A percentile compares a stretch with the other conserved stretches of the same genome.
These are phyloP conservation scores for Euclidia mi DNA, from an alignment of 2,888 invertebrate species.

Conservation along the genomic window DNA sequence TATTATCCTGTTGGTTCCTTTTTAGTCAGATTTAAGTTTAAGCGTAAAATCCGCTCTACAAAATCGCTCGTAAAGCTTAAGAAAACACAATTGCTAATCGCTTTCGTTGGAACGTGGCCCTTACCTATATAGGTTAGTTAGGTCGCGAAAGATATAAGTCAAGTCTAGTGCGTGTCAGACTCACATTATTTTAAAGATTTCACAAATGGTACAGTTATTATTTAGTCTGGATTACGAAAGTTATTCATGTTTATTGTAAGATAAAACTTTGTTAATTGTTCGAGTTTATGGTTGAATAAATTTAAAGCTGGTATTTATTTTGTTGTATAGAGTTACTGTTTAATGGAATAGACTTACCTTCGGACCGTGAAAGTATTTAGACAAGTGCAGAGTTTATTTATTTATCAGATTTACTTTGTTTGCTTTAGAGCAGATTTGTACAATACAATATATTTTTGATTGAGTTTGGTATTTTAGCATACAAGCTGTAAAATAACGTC, in stretches of 20 bases:
- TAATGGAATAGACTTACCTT: too few relatives aligned
- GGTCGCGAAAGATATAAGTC: neutral
- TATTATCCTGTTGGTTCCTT: too few relatives aligned
- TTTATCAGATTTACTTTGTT: too few relatives aligned
- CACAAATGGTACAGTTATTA: neutral
- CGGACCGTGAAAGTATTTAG: too few relatives aligned
- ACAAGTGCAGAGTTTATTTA: too few relatives aligned
- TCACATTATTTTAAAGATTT: neutral
- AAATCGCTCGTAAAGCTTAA: neutral
- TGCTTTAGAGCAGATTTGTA: too few relatives aligned
- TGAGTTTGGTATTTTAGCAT: too few relatives aligned
- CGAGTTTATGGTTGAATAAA: neutral
- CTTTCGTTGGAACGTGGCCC: neutral
- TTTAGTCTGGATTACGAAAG: neutral
- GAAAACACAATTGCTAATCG: neutral
- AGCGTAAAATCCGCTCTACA: too few relatives aligned
- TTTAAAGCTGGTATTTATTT: neutral
- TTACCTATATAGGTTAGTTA: neutral
- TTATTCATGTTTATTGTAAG: neutral
- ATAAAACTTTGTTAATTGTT: neutral
- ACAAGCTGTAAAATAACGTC: too few relatives aligned
- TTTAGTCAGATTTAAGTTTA: too few relatives aligned
- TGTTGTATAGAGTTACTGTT: neutral
- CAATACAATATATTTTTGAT: too few relatives aligned
- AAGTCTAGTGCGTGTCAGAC: constrained; percentile 2